Base-by-base conservation (phyloP, 2,797 vertebrate species). In the Pteropus rufus region DNA sequence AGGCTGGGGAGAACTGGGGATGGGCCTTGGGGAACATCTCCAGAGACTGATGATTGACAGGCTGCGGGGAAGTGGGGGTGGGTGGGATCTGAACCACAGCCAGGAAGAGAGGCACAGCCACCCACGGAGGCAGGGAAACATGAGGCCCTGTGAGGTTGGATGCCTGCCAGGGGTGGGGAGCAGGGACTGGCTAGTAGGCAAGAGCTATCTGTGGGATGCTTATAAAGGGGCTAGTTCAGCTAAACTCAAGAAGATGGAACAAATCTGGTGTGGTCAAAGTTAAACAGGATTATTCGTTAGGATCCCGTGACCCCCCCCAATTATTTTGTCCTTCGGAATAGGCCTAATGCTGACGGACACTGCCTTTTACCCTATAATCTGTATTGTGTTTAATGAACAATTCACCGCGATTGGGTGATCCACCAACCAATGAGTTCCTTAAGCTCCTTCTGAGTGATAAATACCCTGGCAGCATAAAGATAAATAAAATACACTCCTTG, bases 1-100 rank as follows among this genome's bases (percentile, higher is more conserved):
- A 95, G 80, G 89, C 52, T 89, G 44, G 56, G 64, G 81, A 89
- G 96, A 39, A 89, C 70, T 0, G 86, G 86, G 86, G 73, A 56
- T 92, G 93, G 96, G 87, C 94, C 7, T 97, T 92, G 49, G 92
- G 97, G 98, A 98, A 97, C 96, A 93, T 91, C 97, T 98, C 97
- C 92, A 95, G 98, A 97, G 97, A 98, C 93, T 36, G 14, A 16
- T 95, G 96, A 98, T 70, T 96, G 96, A 95, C 97, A 97, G 91
- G 91, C 49, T 12, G n/a, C 62, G 34, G 72, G n/a, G 67, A 85
- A 76, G 73, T 0, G 29, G 65, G 72, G 82, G 58, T 0, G 3
- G 69, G 29, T 46, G 87, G 52, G 70, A 36, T 64, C 65, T 90
- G 80, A 83, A 84, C 49, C 3, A 0, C 14, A 67, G 93, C 80